A percentile compares a stretch with the other conserved stretches of the same genome.
phyloP scores from a whole-genome alignment of 2,113 vertebrate species.

The Sorex fumeus region DNA sequence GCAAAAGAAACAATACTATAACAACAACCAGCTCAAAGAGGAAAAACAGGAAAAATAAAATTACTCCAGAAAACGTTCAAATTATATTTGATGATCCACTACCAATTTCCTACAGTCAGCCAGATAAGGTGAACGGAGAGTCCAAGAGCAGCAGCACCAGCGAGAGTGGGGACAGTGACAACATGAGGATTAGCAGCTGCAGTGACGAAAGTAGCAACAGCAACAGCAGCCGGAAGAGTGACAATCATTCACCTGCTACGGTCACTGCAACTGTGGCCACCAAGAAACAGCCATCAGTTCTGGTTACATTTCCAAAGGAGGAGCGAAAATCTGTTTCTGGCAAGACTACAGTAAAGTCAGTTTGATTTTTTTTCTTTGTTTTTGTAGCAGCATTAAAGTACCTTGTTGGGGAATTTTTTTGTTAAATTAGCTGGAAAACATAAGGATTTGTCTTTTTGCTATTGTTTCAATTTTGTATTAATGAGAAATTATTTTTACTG shows the following conservation, averaged over 20 bases:
- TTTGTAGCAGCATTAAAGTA: conserved; percentile 21
- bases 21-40: conserved; percentile 97
- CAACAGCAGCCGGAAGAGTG: conserved; percentile 96
- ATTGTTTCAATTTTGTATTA: conserved; percentile 46
- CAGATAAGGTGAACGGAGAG: conserved; percentile 97
- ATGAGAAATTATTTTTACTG: conserved; percentile 55
- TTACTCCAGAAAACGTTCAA: conserved; percentile 93
- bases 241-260: conserved; percentile 88
- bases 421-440: not conserved
- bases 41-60: conserved; percentile 99
- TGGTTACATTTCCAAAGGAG: conserved; percentile 91
- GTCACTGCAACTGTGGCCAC: conserved; percentile 81
- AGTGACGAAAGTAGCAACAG: conserved; percentile 99
- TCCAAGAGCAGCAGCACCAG: conserved; percentile 97
- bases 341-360: conserved; percentile 94
- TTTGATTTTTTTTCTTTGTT: conserved; percentile 63
- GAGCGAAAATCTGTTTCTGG: conserved; percentile 93
- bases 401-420: not conserved
- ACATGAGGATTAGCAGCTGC: conserved; percentile 98
- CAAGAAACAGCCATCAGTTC: conserved; percentile 94
- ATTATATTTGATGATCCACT: conserved; percentile 98
- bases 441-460: conserved; percentile 34
- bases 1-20: conserved; percentile 96
- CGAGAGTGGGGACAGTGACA: conserved; percentile 98
- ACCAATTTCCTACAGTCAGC: conserved; percentile 96